phyloP scores from a whole-genome alignment of 2,888 invertebrate genomes.

The Rhogogaster chlorosoma region DNA sequence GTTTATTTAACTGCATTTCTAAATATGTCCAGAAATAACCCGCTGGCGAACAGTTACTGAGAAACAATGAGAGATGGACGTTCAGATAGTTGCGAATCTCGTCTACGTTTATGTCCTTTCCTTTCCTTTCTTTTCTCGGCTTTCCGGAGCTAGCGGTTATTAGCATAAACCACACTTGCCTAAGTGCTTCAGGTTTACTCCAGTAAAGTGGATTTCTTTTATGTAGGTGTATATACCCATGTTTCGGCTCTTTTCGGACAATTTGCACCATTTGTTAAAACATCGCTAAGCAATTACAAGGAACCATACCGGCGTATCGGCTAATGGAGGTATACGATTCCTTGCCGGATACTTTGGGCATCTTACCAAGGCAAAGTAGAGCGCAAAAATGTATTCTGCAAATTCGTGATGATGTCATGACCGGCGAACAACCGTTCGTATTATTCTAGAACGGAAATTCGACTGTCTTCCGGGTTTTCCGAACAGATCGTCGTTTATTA shows the following conservation, averaged over 20 bases:
- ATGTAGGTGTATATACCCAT: not conserved
- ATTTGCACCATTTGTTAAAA: not conserved
- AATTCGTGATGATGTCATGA: slow-evolving; percentile 20
- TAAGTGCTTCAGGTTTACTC: slow-evolving; percentile 22
- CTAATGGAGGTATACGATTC: slow-evolving; percentile 26
- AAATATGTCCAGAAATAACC: slow-evolving; percentile 10
- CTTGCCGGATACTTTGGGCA: slow-evolving; percentile 27
- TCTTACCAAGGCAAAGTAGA: slow-evolving; percentile 34
- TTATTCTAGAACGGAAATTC: slow-evolving; percentile 43
- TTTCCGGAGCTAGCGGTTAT: slow-evolving; percentile 20
- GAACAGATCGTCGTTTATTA: not conserved
- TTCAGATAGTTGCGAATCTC: slow-evolving; percentile 26
- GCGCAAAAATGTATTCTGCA: slow-evolving; percentile 42
- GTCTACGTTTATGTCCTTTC: slow-evolving; percentile 25
- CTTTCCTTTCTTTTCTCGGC: slow-evolving; percentile 18
- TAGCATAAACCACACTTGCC: slow-evolving; percentile 34
- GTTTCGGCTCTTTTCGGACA: slow-evolving; percentile 16
- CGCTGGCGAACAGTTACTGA: not conserved
- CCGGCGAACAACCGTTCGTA: slow-evolving; percentile 29
- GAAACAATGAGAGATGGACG: slow-evolving; percentile 30
- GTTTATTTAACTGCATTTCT: not conserved
- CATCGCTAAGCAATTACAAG: slow-evolving; percentile 42
- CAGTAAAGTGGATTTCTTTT: not conserved
- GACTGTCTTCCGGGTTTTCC: not conserved
- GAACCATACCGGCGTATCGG: slow-evolving; percentile 15